phyloP scores from a whole-genome alignment of 2,113 vertebrate genomes.

The Phasianus colchicus region DNA sequence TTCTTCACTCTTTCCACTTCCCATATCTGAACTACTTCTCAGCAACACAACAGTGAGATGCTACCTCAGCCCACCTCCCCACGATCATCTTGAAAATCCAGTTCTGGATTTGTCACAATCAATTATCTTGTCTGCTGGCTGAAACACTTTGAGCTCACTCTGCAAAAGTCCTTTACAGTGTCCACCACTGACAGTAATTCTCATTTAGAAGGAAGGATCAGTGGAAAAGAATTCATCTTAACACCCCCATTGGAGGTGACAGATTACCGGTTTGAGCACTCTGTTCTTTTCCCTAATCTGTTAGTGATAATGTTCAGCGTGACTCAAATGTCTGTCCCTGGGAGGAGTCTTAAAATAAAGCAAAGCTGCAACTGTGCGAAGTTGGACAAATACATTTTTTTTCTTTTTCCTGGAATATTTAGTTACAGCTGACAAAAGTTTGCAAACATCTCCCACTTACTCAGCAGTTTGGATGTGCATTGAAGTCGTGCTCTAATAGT shows the following conservation, averaged over 20 bases:
- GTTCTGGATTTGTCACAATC: background rate
- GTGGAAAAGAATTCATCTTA: background rate
- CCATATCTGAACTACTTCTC: background rate
- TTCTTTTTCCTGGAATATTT: background rate
- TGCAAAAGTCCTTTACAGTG: conserved; percentile 12
- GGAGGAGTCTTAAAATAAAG: background rate
- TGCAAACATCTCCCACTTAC: background rate
- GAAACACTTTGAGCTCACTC: background rate
- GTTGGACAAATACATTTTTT: background rate
- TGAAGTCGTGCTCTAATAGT: background rate
- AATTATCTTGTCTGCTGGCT: background rate
- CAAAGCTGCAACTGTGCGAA: background rate
- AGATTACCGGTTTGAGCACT: background rate
- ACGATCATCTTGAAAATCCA: background rate
- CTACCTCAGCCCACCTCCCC: background rate
- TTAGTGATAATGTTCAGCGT: background rate
- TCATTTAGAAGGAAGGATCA: too few species aligned
- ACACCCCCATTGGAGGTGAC: background rate
- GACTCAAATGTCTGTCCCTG: background rate
- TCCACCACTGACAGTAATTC: background rate
- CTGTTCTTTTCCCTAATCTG: background rate
- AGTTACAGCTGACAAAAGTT: background rate
- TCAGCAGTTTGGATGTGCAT: background rate
- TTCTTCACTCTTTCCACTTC: background rate
- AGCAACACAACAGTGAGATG: background rate